Evolutionary conservation across 2,888 invertebrate genomes (phyloP), one percentile per base, ranked within the genome.

Genomic region (Marronus borbonicus): DNA sequence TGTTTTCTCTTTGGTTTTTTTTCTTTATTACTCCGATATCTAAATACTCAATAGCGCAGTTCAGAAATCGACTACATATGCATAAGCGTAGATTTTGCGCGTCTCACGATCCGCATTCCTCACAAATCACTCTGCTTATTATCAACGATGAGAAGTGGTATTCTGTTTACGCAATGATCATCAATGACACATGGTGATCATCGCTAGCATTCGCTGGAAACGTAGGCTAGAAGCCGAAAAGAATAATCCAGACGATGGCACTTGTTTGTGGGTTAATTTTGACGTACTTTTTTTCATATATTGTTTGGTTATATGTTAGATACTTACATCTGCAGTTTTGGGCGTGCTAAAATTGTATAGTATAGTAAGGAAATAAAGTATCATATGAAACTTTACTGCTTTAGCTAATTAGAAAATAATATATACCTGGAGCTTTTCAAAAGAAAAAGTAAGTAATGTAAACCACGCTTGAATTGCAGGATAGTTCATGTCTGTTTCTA

Each of bases 131-230:
- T 74, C 72, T 74, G 72, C 60, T 74, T 74, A 74, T 74, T 39
- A 74, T 74, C 72, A 74, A n/a, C 60, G 44, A 5, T 49, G 60
- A 28, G 62, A 24, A 60, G 44, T 74, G 72, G 72, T 60, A 74
- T 74, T 74, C 60, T 74, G 72, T 74, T 74, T 74, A 74, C 72
- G 72, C 44, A 74, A 74, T 74, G n/a, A n/a, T 62, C 24, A 62
- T n/a, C 55, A 44, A 14, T 28, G 62, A 74, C 72, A 74, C 60
- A 74, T 74, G 72, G 62, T 74, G 12, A 44, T 44, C 44, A 12
- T 44, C 12, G 12, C 5, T 60, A 60, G 55, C 60, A 49, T 60
- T 60, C 44, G 62, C 60, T 20, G 24, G 52, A 50, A 68, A 12
- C 24, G 28, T 24, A 31, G 24, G 28, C 14, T 14, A 2, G 31